phyloP scores from a whole-genome alignment of 2,113 vertebrate species.

The Turnix velox region DNA sequence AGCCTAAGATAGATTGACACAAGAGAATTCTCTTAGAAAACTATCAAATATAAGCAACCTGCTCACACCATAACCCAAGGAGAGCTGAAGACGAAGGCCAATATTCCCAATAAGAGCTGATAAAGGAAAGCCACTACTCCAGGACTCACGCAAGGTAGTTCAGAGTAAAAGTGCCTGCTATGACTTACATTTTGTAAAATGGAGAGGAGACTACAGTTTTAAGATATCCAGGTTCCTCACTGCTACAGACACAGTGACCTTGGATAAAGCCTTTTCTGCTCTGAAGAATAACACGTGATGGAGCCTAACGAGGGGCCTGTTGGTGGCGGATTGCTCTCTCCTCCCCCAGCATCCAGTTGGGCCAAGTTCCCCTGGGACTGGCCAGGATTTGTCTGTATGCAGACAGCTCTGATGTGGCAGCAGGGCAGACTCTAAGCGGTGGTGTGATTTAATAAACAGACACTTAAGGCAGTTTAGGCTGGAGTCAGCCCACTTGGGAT shows the following conservation, averaged over 20 bases:
- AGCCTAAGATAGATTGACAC: neutral
- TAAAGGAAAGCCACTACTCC: neutral
- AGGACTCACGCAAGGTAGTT: neutral
- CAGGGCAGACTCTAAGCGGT: conserved; percentile 64
- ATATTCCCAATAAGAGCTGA: neutral
- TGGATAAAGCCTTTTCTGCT: neutral
- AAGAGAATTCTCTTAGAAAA: neutral
- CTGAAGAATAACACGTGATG: neutral
- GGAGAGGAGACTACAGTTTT: neutral
- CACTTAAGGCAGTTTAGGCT: conserved; percentile 71
- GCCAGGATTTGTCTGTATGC: conserved; percentile 59
- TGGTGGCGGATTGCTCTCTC: neutral
- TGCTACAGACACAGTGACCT: neutral
- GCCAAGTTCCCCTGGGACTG: conserved; percentile 34
- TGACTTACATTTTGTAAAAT: neutral
- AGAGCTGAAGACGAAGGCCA: neutral
- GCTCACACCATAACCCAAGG: neutral
- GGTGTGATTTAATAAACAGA: conserved; percentile 74
- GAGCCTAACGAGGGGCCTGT: neutral
- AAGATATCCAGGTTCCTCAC: neutral
- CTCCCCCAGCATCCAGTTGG: conserved; percentile 42
- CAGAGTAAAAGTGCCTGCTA: neutral
- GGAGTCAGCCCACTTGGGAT: conserved; percentile 71
- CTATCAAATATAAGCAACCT: neutral
- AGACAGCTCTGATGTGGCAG: conserved; percentile 70